These are phyloP conservation scores for Sebastes paucispinis DNA, from an alignment of 2,797 vertebrate species.

Conservation along the genomic window DNA sequence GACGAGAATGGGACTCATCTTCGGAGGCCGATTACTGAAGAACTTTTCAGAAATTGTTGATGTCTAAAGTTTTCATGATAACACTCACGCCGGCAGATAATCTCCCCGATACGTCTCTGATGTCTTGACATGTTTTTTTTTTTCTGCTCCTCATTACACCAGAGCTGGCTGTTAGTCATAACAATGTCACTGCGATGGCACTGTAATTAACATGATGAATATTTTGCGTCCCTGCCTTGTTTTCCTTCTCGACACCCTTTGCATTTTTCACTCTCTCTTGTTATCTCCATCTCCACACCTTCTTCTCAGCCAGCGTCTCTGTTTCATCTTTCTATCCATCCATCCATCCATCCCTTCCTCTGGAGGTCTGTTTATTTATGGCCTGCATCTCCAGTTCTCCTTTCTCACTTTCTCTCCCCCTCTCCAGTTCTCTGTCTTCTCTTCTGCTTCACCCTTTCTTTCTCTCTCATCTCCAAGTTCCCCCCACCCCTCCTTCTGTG, in stretches of 20 bases:
- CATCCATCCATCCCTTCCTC: conserved; percentile 56
- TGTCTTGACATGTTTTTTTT: conserved; percentile 7
- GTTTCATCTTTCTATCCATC: conserved; percentile 53
- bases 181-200: conserved; percentile 50
- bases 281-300: conserved; percentile 38
- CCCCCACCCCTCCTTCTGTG: conserved; percentile 83
- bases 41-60: background rate
- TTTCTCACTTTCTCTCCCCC: conserved; percentile 9
- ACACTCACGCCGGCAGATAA: background rate
- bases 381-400: background rate
- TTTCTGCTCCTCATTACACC: conserved; percentile 54
- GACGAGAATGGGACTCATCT: background rate
- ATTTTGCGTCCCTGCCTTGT: conserved; percentile 36
- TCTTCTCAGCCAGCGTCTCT: conserved; percentile 20
- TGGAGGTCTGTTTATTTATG: conserved; percentile 11
- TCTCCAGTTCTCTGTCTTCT: conserved; percentile 61
- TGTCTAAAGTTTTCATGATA: conserved; percentile 9
- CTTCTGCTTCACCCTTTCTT: conserved; percentile 79
- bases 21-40: conserved; percentile 6
- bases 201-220: conserved; percentile 68
- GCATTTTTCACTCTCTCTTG: conserved; percentile 14
- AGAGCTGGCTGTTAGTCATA: conserved; percentile 56
- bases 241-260: conserved; percentile 16
- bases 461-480: conserved; percentile 71
- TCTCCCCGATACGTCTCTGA: conserved; percentile 24